A percentile compares a stretch with the other conserved stretches of the same genome.
Evolutionary conservation across 2,113 vertebrate species (phyloP).

Genomic region (Lathamus discolor): DNA sequence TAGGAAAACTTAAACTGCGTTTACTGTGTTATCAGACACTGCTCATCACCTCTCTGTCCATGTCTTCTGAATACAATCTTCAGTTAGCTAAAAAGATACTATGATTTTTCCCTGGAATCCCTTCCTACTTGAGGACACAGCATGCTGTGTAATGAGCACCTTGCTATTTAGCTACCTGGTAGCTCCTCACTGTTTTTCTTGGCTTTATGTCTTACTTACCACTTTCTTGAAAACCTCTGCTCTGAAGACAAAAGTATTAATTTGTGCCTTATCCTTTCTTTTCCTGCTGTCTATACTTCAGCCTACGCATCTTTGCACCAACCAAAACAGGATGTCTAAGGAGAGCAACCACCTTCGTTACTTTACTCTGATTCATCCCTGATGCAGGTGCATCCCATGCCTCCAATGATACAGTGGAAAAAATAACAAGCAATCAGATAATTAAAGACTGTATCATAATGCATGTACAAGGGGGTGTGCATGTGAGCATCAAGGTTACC

Average conservation of each 20-base stretch:
- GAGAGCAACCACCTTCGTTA: background rate
- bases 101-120: background rate
- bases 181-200: background rate
- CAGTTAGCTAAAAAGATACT: background rate
- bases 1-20: background rate
- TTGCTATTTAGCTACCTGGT: background rate
- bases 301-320: background rate
- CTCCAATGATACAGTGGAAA: background rate
- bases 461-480: background rate
- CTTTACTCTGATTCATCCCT: constrained; percentile 32
- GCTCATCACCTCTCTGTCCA: background rate
- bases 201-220: constrained; percentile 20
- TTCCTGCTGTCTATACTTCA: background rate
- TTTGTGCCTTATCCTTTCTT: background rate
- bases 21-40: background rate
- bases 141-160: background rate
- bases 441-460: constrained; percentile 26
- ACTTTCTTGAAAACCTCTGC: background rate
- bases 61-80: background rate
- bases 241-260: constrained; percentile 7
- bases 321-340: background rate
- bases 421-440: constrained; percentile 52
- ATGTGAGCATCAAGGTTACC: background rate
- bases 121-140: background rate
- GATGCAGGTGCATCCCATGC: constrained; percentile 11